Evolutionary conservation across 2,888 invertebrate species (phyloP).

Genomic region (Pherbina coryleti): DNA sequence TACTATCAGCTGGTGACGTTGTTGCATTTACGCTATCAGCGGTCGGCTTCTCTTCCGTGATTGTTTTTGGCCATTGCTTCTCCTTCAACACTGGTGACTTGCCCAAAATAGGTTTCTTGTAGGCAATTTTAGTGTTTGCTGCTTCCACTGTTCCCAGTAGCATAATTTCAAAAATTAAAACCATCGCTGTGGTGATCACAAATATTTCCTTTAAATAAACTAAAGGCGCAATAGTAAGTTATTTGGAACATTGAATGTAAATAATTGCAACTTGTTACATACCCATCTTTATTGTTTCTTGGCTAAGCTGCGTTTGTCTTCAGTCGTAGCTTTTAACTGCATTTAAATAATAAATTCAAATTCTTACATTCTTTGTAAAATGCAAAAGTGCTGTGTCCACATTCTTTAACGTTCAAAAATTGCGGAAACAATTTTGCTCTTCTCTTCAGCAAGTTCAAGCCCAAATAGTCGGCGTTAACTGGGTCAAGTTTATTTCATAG

Average conservation of each 20-base stretch:
- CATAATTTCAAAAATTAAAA: constrained; percentile 38
- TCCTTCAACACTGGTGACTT: constrained; percentile 54
- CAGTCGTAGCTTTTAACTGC: not conserved
- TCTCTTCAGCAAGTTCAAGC: constrained; percentile 28
- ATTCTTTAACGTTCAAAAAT: not conserved
- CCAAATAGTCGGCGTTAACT: not conserved
- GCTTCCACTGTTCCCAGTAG: constrained; percentile 38
- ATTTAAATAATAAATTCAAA: constrained; percentile 16
- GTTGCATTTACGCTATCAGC: not conserved
- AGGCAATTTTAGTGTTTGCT: constrained; percentile 53
- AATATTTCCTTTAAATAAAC: constrained; percentile 39
- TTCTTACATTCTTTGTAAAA: not conserved
- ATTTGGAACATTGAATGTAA: not conserved
- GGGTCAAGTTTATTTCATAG: constrained; percentile 27
- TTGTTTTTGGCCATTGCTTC: constrained; percentile 37
- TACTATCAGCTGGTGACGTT: constrained; percentile 24
- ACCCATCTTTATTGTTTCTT: constrained; percentile 23
- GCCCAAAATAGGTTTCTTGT: constrained; percentile 58
- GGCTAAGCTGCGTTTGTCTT: not conserved
- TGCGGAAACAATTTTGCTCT: not conserved
- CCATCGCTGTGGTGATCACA: constrained; percentile 5
- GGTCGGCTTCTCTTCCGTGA: constrained; percentile 27
- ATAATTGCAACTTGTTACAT: not conserved
- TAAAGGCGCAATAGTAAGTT: constrained; percentile 19
- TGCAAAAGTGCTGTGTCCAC: not conserved